Conservation (phyloP, 1,140 invertebrate genomes). For the Cepaea nemoralis region DNA sequence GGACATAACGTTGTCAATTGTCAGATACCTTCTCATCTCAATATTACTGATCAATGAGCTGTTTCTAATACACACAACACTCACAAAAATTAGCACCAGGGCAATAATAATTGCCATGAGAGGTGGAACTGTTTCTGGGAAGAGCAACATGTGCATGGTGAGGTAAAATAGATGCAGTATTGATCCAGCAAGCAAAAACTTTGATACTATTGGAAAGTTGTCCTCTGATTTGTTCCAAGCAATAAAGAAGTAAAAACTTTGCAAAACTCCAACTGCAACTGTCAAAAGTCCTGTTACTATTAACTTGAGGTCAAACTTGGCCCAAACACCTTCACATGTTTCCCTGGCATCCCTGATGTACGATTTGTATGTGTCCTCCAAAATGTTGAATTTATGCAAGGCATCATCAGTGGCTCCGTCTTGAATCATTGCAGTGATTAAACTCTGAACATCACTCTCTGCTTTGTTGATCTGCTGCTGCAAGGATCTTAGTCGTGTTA, state of each 20-base stretch:
- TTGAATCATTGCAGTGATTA: constrained; percentile 55
- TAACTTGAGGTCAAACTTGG: constrained; percentile 67
- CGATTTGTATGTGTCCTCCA: constrained; percentile 55
- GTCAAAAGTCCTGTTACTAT: constrained; percentile 63
- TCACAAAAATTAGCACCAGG: constrained; percentile 45
- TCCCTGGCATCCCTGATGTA: constrained; percentile 59
- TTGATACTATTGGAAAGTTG: constrained; percentile 43
- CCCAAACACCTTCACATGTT: constrained; percentile 67
- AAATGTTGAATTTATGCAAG: constrained; percentile 44
- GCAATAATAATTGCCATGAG: constrained; percentile 57
- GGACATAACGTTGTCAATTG: constrained; percentile 37
- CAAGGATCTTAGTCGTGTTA: constrained; percentile 66
- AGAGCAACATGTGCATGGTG: constrained; percentile 52
- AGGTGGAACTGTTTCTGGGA: constrained; percentile 50
- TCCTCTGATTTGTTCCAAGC: constrained; percentile 35
- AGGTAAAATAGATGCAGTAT: constrained; percentile 54
- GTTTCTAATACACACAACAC: constrained; percentile 46
- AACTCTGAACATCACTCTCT: constrained; percentile 57
- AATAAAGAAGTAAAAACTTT: constrained; percentile 48
- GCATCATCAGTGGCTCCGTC: constrained; percentile 46
- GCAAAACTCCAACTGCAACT: constrained; percentile 47
- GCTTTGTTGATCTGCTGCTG: constrained; percentile 49
- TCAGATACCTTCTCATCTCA: not conserved
- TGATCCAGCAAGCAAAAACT: constrained; percentile 48
- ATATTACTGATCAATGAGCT: not conserved